phyloP scores from a whole-genome alignment of 2,113 vertebrate species.

The Pachypanchax playfairii region DNA sequence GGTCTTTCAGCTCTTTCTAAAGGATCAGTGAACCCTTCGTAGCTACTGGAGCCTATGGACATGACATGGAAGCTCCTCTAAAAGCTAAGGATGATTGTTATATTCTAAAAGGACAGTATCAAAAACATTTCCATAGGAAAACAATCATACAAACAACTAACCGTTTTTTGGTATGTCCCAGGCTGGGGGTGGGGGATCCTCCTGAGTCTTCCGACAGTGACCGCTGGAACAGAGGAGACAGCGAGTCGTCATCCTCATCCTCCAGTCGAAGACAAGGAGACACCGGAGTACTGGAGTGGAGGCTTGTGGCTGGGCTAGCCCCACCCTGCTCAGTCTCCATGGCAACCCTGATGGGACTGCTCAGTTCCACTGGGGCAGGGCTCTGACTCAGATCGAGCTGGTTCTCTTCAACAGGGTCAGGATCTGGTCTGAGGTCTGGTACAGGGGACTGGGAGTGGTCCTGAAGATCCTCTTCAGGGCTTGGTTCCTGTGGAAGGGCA shows the following conservation, averaged over 20 bases:
- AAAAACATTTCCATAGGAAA: neutral
- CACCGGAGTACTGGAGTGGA: constrained; percentile 42
- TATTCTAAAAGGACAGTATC: no score
- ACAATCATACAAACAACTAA: constrained; percentile 55
- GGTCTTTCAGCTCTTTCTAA: no score
- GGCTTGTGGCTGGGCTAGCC: constrained; percentile 31
- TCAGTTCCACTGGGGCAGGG: constrained; percentile 54
- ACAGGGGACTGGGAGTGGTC: neutral
- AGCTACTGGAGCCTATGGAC: no score
- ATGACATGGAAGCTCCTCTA: neutral
- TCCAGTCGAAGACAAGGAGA: constrained; percentile 61
- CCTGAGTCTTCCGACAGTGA: constrained; percentile 85
- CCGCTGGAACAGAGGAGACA: constrained; percentile 82
- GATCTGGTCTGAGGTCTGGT: neutral
- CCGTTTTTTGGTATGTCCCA: constrained; percentile 89
- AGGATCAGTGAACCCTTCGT: no score
- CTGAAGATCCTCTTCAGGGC: constrained; percentile 8
- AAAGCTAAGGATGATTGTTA: neutral
- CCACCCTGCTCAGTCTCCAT: constrained; percentile 25
- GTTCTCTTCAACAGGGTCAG: constrained; percentile 18
- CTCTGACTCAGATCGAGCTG: constrained; percentile 63
- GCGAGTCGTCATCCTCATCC: constrained; percentile 75
- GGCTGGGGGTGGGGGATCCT: constrained; percentile 82
- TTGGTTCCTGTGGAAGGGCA: neutral
- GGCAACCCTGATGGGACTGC: constrained; percentile 1